Evolutionary conservation across 2,113 vertebrate genomes (phyloP).

Genomic region (Rhinolophus sinicus): DNA sequence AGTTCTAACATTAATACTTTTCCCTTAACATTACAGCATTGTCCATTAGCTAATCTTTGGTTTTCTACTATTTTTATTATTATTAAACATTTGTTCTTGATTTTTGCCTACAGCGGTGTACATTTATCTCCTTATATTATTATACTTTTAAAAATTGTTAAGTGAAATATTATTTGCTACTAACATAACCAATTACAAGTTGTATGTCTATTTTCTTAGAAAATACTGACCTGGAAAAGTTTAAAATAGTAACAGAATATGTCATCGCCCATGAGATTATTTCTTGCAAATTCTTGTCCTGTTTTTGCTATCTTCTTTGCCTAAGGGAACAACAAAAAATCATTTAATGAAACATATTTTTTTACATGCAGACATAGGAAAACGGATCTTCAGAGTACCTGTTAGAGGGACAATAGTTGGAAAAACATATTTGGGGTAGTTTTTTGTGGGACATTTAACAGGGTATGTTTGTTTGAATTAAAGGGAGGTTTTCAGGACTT

Average conservation of each 20-base stretch:
- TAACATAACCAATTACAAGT: neutral
- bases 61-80: neutral
- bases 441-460: neutral
- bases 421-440: neutral
- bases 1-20: neutral
- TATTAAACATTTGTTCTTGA: neutral
- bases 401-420: neutral
- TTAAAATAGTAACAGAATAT: slow-evolving; percentile 98
- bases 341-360: slow-evolving; percentile 8
- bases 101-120: neutral
- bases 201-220: neutral
- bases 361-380: neutral
- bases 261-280: slow-evolving; percentile 93
- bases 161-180: neutral
- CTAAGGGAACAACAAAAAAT: slow-evolving; percentile 81
- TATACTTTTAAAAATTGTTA: slow-evolving; percentile 8
- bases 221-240: slow-evolving; percentile 93
- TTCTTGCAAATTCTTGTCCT: slow-evolving; percentile 95
- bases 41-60: neutral
- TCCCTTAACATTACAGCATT: neutral
- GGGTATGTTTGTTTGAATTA: neutral
- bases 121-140: neutral
- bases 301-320: slow-evolving; percentile 92
- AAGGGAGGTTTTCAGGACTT: slow-evolving; percentile 20
- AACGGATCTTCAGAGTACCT: neutral